Conservation (phyloP, 1,140 invertebrate genomes). For the Atta colombica region DNA sequence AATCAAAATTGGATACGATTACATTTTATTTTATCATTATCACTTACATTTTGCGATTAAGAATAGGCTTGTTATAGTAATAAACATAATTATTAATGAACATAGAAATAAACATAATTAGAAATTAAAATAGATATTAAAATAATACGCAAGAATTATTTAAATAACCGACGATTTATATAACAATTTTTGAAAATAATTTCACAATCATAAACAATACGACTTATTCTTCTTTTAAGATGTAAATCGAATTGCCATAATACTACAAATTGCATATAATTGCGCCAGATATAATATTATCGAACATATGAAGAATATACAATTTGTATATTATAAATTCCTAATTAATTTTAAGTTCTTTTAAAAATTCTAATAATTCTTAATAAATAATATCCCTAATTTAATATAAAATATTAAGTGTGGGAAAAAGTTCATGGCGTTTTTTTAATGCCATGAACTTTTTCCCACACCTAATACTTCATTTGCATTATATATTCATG, state of each 20-base stretch:
- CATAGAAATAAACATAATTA: too few species aligned
- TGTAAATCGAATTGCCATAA: conserved; percentile 45
- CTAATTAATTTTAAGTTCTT: conserved; percentile 1
- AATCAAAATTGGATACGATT: conserved; percentile 10
- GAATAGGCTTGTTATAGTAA: background rate
- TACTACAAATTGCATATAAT: conserved; percentile 8
- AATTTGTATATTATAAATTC: background rate
- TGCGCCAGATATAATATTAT: background rate
- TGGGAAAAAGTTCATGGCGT: too few species aligned
- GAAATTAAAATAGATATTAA: background rate
- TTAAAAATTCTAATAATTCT: background rate
- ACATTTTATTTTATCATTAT: background rate
- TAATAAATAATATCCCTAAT: background rate
- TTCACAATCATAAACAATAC: conserved; percentile 59
- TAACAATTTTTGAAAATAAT: conserved; percentile 51
- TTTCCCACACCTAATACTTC: background rate
- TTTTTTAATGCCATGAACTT: too few species aligned
- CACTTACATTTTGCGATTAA: background rate
- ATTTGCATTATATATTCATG: background rate
- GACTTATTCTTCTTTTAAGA: conserved; percentile 52
- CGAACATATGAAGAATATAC: background rate
- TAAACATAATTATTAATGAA: background rate
- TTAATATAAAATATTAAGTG: background rate
- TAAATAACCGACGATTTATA: conserved; percentile 27
- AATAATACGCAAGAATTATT: background rate